Evolutionary conservation across 1,140 invertebrate genomes (phyloP), one percentile per base, ranked within the genome.

Genomic region (Drosophila grimshawi): DNA sequence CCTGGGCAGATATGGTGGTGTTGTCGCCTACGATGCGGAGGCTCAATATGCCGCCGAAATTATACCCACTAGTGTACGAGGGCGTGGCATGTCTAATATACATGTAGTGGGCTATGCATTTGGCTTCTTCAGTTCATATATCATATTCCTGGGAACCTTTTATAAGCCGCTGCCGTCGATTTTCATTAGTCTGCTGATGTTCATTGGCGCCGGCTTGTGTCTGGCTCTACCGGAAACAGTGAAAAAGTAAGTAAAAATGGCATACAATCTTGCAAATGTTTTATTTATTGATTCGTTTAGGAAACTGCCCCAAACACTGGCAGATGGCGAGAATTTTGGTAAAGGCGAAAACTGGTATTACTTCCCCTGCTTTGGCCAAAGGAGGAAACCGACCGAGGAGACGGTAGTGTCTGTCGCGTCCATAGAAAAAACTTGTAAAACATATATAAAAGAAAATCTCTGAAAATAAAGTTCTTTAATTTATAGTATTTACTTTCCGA

Each of bases 1-100:
- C 8, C 78, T 95, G 53, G 94, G 95, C 5, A 93, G 95, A 61
- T 94, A 94, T 67, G 94, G 94, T 27, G 94, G 94, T 30, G 94
- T 94, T 11, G 93, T 95, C 5, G 94, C 95, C 39, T 96, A 95
- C 85, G 94, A 95, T 81, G 94, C 95, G 2, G 91, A 94, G 83
- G 89, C 95, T 46, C 94, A 95, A 66, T 96, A 95, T 80, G 94
- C 95, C 8, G 94, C 95, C 1, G 95, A 96, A 80, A 92, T 95
- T 27, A 94, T 95, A 60, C 95, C 95, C 0, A 96, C 95, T 0
- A 94, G 94, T 39, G 94, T 96, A 0, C 92, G 95, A 33, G 94
- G 93, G 0, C 93, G 94, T 68, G 94, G 94, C 29, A 93, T 95
- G 35, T 93, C 93, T 8, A 92, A 93, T 19, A 92, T 94, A 37